phyloP scores from a whole-genome alignment of 1,140 invertebrate genomes.

The Physella acuta region DNA sequence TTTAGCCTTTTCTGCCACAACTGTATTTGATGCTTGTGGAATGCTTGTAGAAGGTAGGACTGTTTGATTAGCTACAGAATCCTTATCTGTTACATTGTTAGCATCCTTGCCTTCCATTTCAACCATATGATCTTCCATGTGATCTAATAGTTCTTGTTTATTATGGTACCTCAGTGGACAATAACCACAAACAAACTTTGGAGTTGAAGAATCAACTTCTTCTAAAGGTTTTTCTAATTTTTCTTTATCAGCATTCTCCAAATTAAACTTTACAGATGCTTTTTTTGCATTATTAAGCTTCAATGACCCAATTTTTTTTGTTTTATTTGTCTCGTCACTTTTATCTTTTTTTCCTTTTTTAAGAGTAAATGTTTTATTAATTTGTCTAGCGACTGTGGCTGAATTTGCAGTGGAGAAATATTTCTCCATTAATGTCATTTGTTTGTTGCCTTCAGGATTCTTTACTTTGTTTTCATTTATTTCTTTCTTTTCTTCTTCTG shows the following conservation, averaged over 20 bases:
- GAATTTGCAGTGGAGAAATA: constrained; percentile 21
- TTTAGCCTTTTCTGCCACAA: not conserved
- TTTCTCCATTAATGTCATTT: constrained; percentile 21
- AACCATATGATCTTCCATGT: constrained; percentile 22
- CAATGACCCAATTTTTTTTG: not conserved
- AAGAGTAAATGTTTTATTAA: not conserved
- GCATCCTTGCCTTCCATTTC: constrained; percentile 21
- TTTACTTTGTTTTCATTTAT: not conserved
- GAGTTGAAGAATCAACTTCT: not conserved
- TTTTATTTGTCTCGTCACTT: too few relatives aligned
- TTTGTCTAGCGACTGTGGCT: constrained; percentile 12
- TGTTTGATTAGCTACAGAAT: not conserved
- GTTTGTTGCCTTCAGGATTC: not conserved
- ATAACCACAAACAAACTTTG: constrained; percentile 25
- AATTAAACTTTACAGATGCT: constrained; percentile 2
- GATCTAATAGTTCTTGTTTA: constrained; percentile 19
- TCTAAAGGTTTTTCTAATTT: not conserved
- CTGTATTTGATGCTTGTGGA: not conserved
- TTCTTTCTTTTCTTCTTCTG: not conserved
- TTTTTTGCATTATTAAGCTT: constrained; percentile 2
- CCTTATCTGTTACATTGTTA: not conserved
- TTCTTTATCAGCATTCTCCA: not conserved
- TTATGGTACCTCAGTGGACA: constrained; percentile 22
- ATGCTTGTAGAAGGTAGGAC: not conserved
- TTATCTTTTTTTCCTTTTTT: not conserved